Conservation (phyloP, 2,888 invertebrate genomes). For the Coenonympha arcania region DNA sequence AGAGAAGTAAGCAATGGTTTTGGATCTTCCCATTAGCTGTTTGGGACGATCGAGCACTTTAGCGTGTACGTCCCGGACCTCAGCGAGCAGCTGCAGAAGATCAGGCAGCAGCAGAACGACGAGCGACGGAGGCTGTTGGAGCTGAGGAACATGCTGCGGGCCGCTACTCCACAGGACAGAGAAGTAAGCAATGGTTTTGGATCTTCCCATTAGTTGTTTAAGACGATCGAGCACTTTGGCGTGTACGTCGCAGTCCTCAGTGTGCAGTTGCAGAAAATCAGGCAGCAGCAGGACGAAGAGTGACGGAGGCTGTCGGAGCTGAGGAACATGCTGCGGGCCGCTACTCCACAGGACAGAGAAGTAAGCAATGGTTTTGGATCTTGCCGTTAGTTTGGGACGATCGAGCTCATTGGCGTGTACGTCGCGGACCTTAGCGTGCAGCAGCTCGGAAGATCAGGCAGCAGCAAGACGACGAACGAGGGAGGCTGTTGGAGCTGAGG, state of each 20-base stretch:
- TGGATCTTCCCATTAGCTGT: neutral
- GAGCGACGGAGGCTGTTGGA: constrained; percentile 90
- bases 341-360: constrained; percentile 81
- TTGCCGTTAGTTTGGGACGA: neutral
- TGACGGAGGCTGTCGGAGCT: constrained; percentile 88
- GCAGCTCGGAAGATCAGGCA: constrained; percentile 92
- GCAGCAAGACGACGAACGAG: constrained; percentile 94
- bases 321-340: constrained; percentile 85
- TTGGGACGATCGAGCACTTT: constrained; percentile 66
- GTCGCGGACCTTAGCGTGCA: constrained; percentile 93
- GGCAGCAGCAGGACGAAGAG: constrained; percentile 96
- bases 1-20: constrained; percentile 84
- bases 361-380: constrained; percentile 65
- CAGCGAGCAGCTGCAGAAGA: constrained; percentile 90
- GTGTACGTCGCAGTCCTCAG: constrained; percentile 95
- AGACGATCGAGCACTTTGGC: constrained; percentile 78
- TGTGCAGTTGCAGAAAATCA: constrained; percentile 89
- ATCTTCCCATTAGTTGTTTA: neutral
- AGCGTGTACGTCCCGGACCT: constrained; percentile 95
- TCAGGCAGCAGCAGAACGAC: constrained; percentile 94
- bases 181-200: constrained; percentile 78
- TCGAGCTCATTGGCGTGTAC: constrained; percentile 90
- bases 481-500: constrained; percentile 87
- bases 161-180: constrained; percentile 79
- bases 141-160: constrained; percentile 86